Conservation (phyloP, 2,797 vertebrate species). For the Myotis daubentonii region DNA sequence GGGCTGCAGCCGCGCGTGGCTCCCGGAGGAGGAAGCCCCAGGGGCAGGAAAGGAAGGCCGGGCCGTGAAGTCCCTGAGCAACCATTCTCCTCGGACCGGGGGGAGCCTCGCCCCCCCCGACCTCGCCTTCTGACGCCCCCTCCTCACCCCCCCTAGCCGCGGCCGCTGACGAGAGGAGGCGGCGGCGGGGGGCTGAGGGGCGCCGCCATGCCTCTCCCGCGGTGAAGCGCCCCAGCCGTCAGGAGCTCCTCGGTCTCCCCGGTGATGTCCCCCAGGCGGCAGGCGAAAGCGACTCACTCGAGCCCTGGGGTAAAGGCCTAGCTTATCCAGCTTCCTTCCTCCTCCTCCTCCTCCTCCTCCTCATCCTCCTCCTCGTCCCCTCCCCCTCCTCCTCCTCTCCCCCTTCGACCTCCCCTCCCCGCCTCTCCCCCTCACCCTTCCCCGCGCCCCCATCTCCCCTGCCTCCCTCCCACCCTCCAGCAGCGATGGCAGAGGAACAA, state of each 20-base stretch:
- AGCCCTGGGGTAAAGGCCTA: conserved; percentile 93
- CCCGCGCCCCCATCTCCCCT: conserved; percentile 54
- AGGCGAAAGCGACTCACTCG: conserved; percentile 86
- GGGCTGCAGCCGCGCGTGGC: conserved; percentile 59
- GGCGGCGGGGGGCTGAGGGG: conserved; percentile 65
- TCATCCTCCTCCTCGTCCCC: conserved; percentile 75
- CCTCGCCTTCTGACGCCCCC: conserved; percentile 56
- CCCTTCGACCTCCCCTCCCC: conserved; percentile 73
- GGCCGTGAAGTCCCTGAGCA: conserved; percentile 6
- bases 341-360: conserved; percentile 67
- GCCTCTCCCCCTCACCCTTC: conserved; percentile 72
- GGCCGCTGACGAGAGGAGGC: conserved; percentile 68
- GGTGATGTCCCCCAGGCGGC: conserved; percentile 89
- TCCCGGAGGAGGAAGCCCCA: not conserved
- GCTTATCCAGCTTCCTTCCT: conserved; percentile 83
- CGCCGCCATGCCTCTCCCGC: conserved; percentile 82
- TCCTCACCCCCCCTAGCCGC: conserved; percentile 38
- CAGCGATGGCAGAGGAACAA: conserved; percentile 93
- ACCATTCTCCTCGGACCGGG: conserved; percentile 40
- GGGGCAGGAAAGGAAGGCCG: conserved; percentile 29
- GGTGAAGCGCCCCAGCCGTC: conserved; percentile 74
- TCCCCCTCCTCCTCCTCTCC: conserved; percentile 84
- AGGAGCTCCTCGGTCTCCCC: conserved; percentile 79
- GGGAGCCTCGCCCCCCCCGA: conserved; percentile 21
- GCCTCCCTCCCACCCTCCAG: conserved; percentile 83